Percentiles rank a stretch among this genome's conserved stretches.
phyloP scores from a whole-genome alignment of 1,140 invertebrate species.

The Mya arenaria region DNA sequence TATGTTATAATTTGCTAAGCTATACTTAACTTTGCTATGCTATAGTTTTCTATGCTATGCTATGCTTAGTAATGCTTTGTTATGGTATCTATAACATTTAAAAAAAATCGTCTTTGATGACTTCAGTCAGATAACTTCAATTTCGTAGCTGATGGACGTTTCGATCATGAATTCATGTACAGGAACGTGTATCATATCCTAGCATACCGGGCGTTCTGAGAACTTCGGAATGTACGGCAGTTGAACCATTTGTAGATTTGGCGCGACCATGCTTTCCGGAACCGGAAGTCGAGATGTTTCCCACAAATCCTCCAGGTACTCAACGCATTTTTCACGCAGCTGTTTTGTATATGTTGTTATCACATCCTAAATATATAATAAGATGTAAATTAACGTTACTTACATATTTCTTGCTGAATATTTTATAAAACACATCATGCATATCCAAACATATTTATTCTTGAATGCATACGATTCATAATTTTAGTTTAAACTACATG shows the following conservation, averaged over 20 bases:
- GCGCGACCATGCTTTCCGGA: constrained; percentile 1
- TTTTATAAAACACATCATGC: not conserved
- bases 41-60: not conserved
- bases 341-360: not conserved
- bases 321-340: not conserved
- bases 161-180: too few species aligned
- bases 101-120: not conserved
- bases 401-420: not conserved
- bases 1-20: not conserved
- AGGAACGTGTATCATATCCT: not conserved
- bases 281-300: not conserved
- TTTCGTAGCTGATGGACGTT: too few species aligned
- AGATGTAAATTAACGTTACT: not conserved
- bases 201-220: not conserved
- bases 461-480: too few species aligned
- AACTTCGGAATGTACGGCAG: not conserved
- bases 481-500: not conserved
- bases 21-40: not conserved
- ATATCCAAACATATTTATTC: not conserved
- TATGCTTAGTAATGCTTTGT: not conserved
- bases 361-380: not conserved
- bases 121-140: not conserved
- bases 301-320: not conserved
- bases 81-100: not conserved
- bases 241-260: constrained; percentile 3